Evolutionary conservation across 2,113 vertebrate genomes (phyloP), one percentile per base, ranked within the genome.

Genomic region (Caranx melampygus): DNA sequence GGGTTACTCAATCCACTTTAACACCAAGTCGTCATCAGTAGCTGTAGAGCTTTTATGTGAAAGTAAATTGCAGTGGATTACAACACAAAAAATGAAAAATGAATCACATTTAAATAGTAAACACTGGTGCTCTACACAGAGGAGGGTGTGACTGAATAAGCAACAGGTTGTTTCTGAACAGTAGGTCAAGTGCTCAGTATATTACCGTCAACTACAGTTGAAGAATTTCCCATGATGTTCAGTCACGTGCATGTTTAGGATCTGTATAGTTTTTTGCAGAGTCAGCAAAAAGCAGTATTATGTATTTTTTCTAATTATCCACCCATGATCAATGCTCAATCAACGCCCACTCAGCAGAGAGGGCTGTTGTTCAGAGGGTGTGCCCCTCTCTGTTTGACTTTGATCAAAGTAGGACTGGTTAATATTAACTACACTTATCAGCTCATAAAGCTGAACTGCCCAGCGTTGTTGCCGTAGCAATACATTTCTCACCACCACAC

Each of bases 401-500:
- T 58, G 33, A 42, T 73, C 10, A 52, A 6, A 75, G 21, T 40
- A 75, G 20, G 21, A 35, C 26, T 8, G 33, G 75, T 91, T 68
- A 91, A 90, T 87, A 90, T 89, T 90, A 89, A 91, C 87, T 71
- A 1, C 18, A 44, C 26, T 55, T 75, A 75, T 82, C 35, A 81
- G 60, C 37, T 44, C 68, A 81, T 83, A 83, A 77, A 86, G 65
- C 33, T 76, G 18, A 78, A 67, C 54, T 58, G 34, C 57, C 66
- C 57, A 47, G 75, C 33, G 51, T 67, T 75, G 49, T 83, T 5
- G 37, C 8, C 26, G 2, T 45, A 6, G n/a, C 74, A 63, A 83
- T 85, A 83, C n/a, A 74, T 72, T 11, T 66, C 15, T 66, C 21
- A 31, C 20, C 66, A 71, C 80, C 86, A 78, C 90, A 78, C 81